Evolutionary conservation across 2,113 vertebrate species (phyloP).

Genomic region (Thomomys bottae): DNA sequence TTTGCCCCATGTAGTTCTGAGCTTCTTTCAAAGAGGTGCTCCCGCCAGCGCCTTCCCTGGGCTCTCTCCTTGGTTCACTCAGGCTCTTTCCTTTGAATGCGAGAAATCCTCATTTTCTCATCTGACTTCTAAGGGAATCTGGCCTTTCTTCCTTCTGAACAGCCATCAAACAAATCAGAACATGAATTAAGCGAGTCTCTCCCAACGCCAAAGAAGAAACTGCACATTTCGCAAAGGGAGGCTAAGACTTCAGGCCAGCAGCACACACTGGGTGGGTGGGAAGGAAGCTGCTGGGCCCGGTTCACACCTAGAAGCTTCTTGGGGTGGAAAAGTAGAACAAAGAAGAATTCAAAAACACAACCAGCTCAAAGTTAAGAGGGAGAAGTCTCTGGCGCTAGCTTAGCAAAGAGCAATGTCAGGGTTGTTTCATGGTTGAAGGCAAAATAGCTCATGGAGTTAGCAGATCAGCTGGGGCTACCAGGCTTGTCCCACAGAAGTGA

Average conservation of each 20-base stretch:
- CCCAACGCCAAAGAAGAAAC: background rate
- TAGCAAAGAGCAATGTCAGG: background rate
- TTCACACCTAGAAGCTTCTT: background rate
- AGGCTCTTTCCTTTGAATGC: background rate
- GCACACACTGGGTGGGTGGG: background rate
- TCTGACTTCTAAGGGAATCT: slow-evolving; percentile 50
- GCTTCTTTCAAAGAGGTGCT: slow-evolving; percentile 10
- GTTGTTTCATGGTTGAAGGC: background rate
- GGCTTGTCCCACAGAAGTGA: background rate
- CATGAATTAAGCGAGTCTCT: background rate
- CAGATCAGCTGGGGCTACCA: background rate
- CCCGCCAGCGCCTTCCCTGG: background rate
- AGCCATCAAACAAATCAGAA: slow-evolving; percentile 49
- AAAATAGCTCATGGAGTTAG: background rate
- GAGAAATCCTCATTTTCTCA: slow-evolving; percentile 40
- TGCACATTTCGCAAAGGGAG: background rate
- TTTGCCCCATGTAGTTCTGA: slow-evolving; percentile 10
- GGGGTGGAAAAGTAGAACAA: background rate
- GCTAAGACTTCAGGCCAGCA: background rate
- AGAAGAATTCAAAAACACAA: background rate
- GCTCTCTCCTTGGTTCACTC: background rate
- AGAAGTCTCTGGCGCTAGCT: background rate
- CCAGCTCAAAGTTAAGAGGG: background rate
- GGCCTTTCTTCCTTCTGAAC: slow-evolving; percentile 49
- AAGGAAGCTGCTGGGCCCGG: background rate